These are phyloP conservation scores for Gambelia wislizenii DNA, from an alignment of 2,797 vertebrate species.

Conservation along the genomic window DNA sequence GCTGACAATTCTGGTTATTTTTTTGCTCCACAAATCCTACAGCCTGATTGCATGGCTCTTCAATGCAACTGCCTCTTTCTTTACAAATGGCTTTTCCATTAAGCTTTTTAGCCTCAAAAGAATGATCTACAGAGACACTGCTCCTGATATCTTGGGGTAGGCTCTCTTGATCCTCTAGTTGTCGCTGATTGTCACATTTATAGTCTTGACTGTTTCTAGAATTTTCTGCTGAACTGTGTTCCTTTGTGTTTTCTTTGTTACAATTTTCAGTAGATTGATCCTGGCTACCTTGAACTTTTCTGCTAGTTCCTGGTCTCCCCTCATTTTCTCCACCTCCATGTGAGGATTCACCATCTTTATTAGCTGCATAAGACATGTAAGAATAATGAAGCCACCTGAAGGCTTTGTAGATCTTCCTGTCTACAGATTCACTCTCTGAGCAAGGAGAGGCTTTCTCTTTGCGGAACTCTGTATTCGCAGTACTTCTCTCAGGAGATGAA, in stretches of 20 bases:
- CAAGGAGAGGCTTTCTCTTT: slow-evolving; percentile 77
- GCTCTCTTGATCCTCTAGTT: slow-evolving; percentile 73
- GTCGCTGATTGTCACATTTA: slow-evolving; percentile 69
- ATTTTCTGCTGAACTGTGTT: slow-evolving; percentile 70
- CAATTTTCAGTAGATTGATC: slow-evolving; percentile 67
- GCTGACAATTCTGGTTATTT: slow-evolving; percentile 71
- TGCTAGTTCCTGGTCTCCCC: slow-evolving; percentile 80
- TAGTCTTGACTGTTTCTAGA: slow-evolving; percentile 66
- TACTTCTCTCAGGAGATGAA: slow-evolving; percentile 80
- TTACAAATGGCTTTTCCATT: slow-evolving; percentile 83
- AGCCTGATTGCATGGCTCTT: slow-evolving; percentile 75
- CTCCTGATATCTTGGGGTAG: slow-evolving; percentile 70
- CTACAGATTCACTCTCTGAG: slow-evolving; percentile 82
- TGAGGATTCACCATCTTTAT: slow-evolving; percentile 81
- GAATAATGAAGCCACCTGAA: slow-evolving; percentile 86
- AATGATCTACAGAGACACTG: slow-evolving; percentile 71
- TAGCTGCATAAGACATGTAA: slow-evolving; percentile 82
- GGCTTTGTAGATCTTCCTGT: slow-evolving; percentile 85
- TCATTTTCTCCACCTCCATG: slow-evolving; percentile 75
- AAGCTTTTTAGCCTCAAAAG: slow-evolving; percentile 82
- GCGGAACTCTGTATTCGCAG: slow-evolving; percentile 70
- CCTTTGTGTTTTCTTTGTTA: slow-evolving; percentile 74
- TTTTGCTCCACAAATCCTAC: slow-evolving; percentile 66
- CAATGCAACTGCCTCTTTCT: slow-evolving; percentile 73
- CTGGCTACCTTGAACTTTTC: slow-evolving; percentile 71